Conservation (phyloP, 1,140 invertebrate species). For the Branchinecta lindahli region DNA sequence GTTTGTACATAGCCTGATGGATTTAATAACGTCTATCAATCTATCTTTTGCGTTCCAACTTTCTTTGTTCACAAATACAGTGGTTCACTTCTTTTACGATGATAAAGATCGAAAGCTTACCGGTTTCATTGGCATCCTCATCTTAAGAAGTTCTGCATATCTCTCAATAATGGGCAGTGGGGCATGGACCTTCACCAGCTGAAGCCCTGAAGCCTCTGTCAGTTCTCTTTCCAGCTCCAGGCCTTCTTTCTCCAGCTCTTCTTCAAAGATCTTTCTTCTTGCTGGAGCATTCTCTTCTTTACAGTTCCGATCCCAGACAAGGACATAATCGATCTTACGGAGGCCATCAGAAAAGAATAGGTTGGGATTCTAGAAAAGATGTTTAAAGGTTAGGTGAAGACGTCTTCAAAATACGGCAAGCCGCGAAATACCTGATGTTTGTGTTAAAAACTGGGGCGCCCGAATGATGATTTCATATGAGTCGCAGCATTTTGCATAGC, state of each 20-base stretch:
- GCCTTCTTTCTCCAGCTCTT: constrained; percentile 31
- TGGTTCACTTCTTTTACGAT: too few relatives aligned
- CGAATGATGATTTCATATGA: too few relatives aligned
- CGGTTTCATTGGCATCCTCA: constrained; percentile 87
- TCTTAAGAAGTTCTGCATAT: constrained; percentile 83
- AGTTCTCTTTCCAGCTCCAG: constrained; percentile 29
- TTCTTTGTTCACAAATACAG: too few relatives aligned
- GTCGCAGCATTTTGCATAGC: too few relatives aligned
- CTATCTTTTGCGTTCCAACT: too few relatives aligned
- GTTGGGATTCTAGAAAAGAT: constrained; percentile 17
- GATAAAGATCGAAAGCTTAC: constrained; percentile 28
- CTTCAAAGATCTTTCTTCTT: constrained; percentile 28
- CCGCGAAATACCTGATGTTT: too few relatives aligned
- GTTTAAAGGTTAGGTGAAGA: neutral
- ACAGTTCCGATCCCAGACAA: constrained; percentile 48
- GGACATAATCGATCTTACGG: constrained; percentile 55
- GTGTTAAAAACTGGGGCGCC: too few relatives aligned
- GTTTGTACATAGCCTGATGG: too few relatives aligned
- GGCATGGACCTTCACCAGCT: constrained; percentile 61
- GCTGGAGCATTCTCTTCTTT: constrained; percentile 22
- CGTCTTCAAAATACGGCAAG: too few relatives aligned
- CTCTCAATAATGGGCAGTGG: constrained; percentile 65
- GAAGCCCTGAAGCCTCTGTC: constrained; percentile 24
- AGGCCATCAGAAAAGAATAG: constrained; percentile 42
- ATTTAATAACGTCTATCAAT: too few relatives aligned